Evolutionary conservation across 1,140 invertebrate genomes (phyloP), one percentile per base, ranked within the genome.

Genomic region (Formica selysi): DNA sequence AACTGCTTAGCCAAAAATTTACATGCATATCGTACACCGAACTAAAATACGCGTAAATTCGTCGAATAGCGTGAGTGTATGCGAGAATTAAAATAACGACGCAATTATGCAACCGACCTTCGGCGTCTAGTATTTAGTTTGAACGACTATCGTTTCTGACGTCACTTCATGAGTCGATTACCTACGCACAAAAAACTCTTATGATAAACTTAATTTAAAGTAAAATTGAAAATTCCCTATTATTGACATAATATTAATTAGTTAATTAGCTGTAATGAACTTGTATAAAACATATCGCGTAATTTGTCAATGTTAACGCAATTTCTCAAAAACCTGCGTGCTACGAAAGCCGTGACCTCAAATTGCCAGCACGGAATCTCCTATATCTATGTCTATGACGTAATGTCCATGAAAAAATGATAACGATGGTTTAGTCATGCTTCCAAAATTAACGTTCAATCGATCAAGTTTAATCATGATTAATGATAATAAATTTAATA

Each of bases 221-320:
- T 1, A 44, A 44, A 44, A 44, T 44, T 44, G 41, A 44, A 44
- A 44, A 44, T 44, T 44, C 10, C 10, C 0, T 44, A 44, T 8
- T 44, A 44, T 44, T 44, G 10, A 44, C 41, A 11, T 44, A 51
- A 51, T 41, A 36, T 41, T 41, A 59, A 44, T 59, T 61, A 38
- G 3, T 41, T 59, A 70, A 70, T 59, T 80, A 59, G 13, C 7
- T 41, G 65, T 29, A 26, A 5, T 16, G 6, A 71, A 71, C 36
- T 48, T 26, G 19, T 68, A 29, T 5, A 16, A 59, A 59, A 62
- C n/a, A 16, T 13, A 59, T 13, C 10, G 13, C 32, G 48, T 71
- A 73, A 81, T 61, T 41, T 70, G 38, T 80, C 76, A 80, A 57
- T 41, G 48, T 80, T 68, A 59, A 70, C 13, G 13, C 10, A 13